Percentiles rank a stretch among this genome's conserved stretches.
Evolutionary conservation across 92 coral and sea anemone species (phyloP).

Genomic region (Blastomussa wellsi): DNA sequence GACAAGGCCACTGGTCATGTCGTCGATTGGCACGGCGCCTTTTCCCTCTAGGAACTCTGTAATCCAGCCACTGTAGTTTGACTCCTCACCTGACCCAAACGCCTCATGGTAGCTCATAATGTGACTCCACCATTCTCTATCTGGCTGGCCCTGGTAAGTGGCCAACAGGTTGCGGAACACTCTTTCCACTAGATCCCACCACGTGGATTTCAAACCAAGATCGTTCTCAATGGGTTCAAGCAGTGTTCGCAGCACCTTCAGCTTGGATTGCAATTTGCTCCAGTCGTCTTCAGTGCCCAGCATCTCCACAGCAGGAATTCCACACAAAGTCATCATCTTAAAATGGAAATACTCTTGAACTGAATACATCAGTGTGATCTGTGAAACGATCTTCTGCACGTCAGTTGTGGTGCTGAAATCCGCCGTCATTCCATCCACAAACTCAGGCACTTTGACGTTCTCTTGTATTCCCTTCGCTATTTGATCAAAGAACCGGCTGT

Average conservation of each 20-base stretch:
- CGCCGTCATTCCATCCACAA: constrained; percentile 72
- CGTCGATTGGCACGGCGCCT: not conserved
- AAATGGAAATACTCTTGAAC: constrained; percentile 3
- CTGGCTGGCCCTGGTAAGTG: constrained; percentile 62
- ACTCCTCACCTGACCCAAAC: not conserved
- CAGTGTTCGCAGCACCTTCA: constrained; percentile 44
- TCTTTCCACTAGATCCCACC: constrained; percentile 55
- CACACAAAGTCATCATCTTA: constrained; percentile 16
- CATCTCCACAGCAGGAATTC: constrained; percentile 64
- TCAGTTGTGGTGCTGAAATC: constrained; percentile 65
- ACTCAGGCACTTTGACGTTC: constrained; percentile 69
- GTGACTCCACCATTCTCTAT: constrained; percentile 57
- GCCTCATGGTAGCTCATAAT: constrained; percentile 17
- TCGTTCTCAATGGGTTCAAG: constrained; percentile 60
- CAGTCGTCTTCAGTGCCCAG: constrained; percentile 65
- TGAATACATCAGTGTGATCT: constrained; percentile 13
- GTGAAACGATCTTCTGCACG: constrained; percentile 59
- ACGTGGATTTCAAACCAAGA: constrained; percentile 28
- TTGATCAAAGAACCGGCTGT: constrained; percentile 63
- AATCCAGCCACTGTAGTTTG: constrained; percentile 45
- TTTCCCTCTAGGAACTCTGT: constrained; percentile 37
- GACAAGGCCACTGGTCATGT: constrained; percentile 51
- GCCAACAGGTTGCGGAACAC: constrained; percentile 52
- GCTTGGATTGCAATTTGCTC: constrained; percentile 47
- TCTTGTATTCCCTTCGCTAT: constrained; percentile 50